Evolutionary conservation across 1,140 invertebrate genomes (phyloP).

Genomic region (Sinonovacula constricta): DNA sequence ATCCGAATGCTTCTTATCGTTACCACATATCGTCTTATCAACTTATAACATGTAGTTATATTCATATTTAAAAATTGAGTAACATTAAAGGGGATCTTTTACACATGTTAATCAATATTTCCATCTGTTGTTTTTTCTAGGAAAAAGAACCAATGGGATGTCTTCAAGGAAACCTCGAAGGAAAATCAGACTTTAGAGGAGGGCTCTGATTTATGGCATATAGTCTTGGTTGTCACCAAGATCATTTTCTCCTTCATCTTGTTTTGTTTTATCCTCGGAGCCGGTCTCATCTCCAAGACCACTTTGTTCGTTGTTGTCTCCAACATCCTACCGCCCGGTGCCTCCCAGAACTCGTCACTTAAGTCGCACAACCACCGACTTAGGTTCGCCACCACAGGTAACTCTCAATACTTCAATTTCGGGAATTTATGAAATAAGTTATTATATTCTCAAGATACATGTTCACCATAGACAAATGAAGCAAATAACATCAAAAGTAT

Average conservation of each 20-base stretch:
- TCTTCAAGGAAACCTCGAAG: conserved; percentile 38
- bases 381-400: conserved; percentile 21
- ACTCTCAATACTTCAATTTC: too few species aligned
- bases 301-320: conserved; percentile 34
- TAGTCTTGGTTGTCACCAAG: conserved; percentile 33
- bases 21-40: too few species aligned
- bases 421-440: too few species aligned
- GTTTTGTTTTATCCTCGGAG: conserved; percentile 36
- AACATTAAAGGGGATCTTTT: too few species aligned
- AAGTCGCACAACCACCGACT: conserved; percentile 28
- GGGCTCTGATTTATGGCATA: conserved; percentile 21
- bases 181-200: conserved; percentile 24
- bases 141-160: conserved; percentile 38
- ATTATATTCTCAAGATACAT: too few species aligned
- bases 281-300: conserved; percentile 31
- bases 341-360: conserved; percentile 16
- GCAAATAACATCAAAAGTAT: background rate
- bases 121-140: too few species aligned
- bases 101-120: too few species aligned
- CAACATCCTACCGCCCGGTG: conserved; percentile 45
- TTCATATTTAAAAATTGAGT: too few species aligned
- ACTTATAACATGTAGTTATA: too few species aligned
- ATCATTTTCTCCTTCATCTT: conserved; percentile 27
- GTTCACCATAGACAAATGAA: background rate
- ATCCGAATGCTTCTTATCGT: too few species aligned